Conservation (phyloP, 2,113 vertebrate genomes). For the Elanoides forficatus region DNA sequence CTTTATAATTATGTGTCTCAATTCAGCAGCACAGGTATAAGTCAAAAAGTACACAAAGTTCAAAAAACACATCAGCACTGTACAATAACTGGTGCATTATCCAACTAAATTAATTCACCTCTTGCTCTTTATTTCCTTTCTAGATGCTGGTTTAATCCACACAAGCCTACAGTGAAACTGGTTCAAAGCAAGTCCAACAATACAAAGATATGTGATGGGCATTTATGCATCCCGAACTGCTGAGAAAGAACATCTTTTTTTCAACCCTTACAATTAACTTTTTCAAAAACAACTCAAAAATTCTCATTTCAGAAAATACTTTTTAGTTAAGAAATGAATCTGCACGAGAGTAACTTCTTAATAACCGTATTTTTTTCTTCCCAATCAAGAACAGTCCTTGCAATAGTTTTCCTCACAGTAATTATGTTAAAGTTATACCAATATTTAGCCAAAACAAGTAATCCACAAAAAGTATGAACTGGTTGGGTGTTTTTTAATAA, state of each 20-base stretch:
- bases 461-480: not conserved
- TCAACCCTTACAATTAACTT: not conserved
- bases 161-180: not conserved
- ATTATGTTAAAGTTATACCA: not conserved
- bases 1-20: not conserved
- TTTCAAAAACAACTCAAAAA: not conserved
- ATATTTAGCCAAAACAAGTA: not conserved
- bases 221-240: not conserved
- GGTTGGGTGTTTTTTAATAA: not conserved
- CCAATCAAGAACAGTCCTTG: not conserved
- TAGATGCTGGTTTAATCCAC: not conserved
- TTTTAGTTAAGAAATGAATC: not conserved
- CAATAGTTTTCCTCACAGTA: not conserved
- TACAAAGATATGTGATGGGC: not conserved
- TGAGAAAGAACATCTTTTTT: not conserved
- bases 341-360: not conserved
- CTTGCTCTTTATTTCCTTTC: not conserved
- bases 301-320: not conserved
- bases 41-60: not conserved
- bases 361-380: not conserved
- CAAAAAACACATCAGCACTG: not conserved
- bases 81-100: not conserved
- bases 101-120: not conserved
- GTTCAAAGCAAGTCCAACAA: not conserved
- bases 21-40: not conserved